These are phyloP conservation scores for Musca vetustissima DNA, from an alignment of 1,140 invertebrate species.

Conservation along the genomic window DNA sequence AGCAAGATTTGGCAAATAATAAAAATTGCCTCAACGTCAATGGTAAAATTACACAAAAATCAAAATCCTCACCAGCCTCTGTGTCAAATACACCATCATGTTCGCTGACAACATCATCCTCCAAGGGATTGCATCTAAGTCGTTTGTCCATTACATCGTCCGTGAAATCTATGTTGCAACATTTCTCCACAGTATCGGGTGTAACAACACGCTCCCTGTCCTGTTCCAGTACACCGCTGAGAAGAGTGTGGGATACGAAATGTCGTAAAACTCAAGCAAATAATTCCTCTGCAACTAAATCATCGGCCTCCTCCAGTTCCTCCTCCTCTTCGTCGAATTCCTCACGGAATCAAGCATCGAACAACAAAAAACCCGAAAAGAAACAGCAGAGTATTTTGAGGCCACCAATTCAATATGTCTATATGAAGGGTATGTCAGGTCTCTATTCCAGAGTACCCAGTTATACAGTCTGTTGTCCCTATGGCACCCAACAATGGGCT, in stretches of 20 bases:
- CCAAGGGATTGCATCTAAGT: slow-evolving; percentile 42
- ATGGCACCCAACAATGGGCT: slow-evolving; percentile 31
- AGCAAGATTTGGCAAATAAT: not conserved
- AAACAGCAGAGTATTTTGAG: slow-evolving; percentile 54
- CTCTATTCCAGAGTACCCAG: slow-evolving; percentile 50
- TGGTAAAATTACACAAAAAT: slow-evolving; percentile 17
- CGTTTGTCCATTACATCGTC: slow-evolving; percentile 59
- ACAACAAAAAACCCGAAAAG: slow-evolving; percentile 54
- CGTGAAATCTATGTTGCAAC: slow-evolving; percentile 68
- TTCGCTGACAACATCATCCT: slow-evolving; percentile 4
- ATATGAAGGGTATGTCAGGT: slow-evolving; percentile 55
- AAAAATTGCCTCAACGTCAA: not conserved
- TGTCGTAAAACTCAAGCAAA: slow-evolving; percentile 26
- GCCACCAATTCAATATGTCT: slow-evolving; percentile 51
- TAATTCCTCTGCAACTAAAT: not conserved
- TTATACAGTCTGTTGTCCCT: slow-evolving; percentile 50
- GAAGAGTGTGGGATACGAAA: slow-evolving; percentile 31
- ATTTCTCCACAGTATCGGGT: slow-evolving; percentile 55
- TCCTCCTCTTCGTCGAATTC: slow-evolving; percentile 24
- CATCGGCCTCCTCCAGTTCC: not conserved
- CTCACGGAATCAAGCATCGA: slow-evolving; percentile 26
- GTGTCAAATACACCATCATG: slow-evolving; percentile 59
- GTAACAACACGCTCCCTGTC: slow-evolving; percentile 62
- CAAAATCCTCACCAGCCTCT: slow-evolving; percentile 32
- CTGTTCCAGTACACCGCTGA: slow-evolving; percentile 61